These are phyloP conservation scores for Hassar affinis DNA, from an alignment of 2,113 vertebrate genomes.

Conservation along the genomic window DNA sequence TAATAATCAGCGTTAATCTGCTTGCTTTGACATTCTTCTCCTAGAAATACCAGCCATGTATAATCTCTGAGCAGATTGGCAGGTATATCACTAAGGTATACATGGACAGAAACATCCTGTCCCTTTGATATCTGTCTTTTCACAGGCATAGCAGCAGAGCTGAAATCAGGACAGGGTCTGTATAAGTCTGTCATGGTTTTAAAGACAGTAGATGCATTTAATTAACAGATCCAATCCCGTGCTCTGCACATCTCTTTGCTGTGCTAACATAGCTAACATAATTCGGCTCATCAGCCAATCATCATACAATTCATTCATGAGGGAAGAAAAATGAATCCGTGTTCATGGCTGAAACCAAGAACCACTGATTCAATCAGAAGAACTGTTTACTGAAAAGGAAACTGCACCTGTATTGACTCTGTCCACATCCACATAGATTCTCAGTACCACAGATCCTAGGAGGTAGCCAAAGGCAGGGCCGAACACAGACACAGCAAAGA, in stretches of 20 bases:
- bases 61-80: not conserved
- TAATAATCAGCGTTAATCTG: not conserved
- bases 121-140: not conserved
- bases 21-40: not conserved
- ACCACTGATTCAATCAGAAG: not conserved
- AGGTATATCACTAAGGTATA: not conserved
- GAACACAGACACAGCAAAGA: slow-evolving; percentile 89
- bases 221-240: not conserved
- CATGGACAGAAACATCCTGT: not conserved
- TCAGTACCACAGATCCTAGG: slow-evolving; percentile 83
- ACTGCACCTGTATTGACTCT: slow-evolving; percentile 70
- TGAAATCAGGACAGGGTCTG: not conserved
- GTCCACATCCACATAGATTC: slow-evolving; percentile 87
- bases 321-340: not conserved
- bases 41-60: not conserved
- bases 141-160: not conserved
- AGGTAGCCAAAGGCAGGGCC: slow-evolving; percentile 90
- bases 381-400: slow-evolving; percentile 33
- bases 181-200: not conserved
- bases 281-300: not conserved
- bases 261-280: not conserved
- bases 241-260: not conserved
- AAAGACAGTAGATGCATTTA: not conserved
- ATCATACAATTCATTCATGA: not conserved
- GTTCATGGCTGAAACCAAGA: not conserved